Evolutionary conservation across 2,113 vertebrate species (phyloP), one percentile per base, ranked within the genome.

Genomic region (Trichomycterus rosablanca): DNA sequence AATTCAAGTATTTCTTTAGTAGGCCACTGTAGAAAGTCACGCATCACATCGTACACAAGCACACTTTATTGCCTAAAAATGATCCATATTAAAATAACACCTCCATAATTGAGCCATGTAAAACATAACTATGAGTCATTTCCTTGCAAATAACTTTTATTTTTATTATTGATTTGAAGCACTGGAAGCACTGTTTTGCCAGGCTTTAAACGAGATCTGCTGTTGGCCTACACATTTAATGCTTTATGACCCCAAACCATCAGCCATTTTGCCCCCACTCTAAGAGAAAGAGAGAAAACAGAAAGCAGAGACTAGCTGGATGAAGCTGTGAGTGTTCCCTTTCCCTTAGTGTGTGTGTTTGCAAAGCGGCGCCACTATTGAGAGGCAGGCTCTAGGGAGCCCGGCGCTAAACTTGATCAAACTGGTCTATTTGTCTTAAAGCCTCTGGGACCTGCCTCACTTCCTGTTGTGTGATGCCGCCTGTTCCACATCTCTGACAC

Each of bases 381-480:
- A 78, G 68, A 73, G 63, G 48, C 46, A 30, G 57, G 42, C 73
- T 70, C 68, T 22, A 40, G 72, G 67, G 65, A 64, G 56, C 40
- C 39, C 40, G 14, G 19, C 30, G 42, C 54, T 74, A 70, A 72
- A 74, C 71, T 74, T 72, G 71, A 78, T 76, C 76, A 73, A 76
- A 76, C 68, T 57, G 49, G 66, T 76, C 71, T 78, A 76, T 76
- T 76, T 76, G 69, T 76, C 72, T 72, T 63, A 66, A 68, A 63
- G 64, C 76, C 70, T 66, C 45, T 5, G 70, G 60, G 76, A 70
- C 66, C 44, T 49, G 59, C 71, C 50, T 72, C 69, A 70, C 72
- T 76, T 78, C 74, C 76, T 78, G 74, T 76, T 76, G 71, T 74
- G 63, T 68, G 76, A 66, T 50, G 48, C 63, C 56, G 68, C 63